Conservation (phyloP, 2,888 invertebrate species). For the Cerastis leucographa region DNA sequence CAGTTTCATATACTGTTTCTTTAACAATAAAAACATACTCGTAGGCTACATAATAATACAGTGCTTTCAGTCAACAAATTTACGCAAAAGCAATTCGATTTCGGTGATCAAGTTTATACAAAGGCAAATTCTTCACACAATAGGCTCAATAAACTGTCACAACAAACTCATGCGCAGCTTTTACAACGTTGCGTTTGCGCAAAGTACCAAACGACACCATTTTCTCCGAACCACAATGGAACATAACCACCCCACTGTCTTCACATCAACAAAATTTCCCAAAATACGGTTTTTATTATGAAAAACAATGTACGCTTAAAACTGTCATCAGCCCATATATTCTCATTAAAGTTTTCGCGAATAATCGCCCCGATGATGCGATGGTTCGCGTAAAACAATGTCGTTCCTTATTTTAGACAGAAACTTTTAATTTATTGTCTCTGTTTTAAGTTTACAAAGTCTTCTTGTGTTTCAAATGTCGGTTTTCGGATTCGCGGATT, state of each 20-base stretch:
- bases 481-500: conserved; percentile 63
- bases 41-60: not conserved
- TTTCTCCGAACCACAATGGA: conserved; percentile 52
- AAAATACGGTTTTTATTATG: conserved; percentile 63
- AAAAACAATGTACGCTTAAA: conserved; percentile 64
- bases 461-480: conserved; percentile 60
- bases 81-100: conserved; percentile 34
- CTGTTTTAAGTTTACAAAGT: conserved; percentile 57
- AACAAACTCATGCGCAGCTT: conserved; percentile 17
- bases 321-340: conserved; percentile 62
- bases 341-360: conserved; percentile 61
- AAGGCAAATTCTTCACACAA: conserved; percentile 40
- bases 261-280: conserved; percentile 39
- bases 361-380: conserved; percentile 57
- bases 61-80: conserved; percentile 17
- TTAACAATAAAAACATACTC: not conserved
- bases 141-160: conserved; percentile 40
- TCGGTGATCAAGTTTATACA: conserved; percentile 27
- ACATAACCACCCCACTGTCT: conserved; percentile 39
- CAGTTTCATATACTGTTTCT: not conserved
- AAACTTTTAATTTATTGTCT: conserved; percentile 57
- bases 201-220: conserved; percentile 15
- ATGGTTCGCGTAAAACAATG: conserved; percentile 47
- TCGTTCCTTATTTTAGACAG: conserved; percentile 52
- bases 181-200: conserved; percentile 37